A percentile compares a stretch with the other conserved stretches of the same genome.
These are phyloP conservation scores for Heteromyza rotundicornis DNA, from an alignment of 2,888 invertebrate genomes.

Conservation along the genomic window DNA sequence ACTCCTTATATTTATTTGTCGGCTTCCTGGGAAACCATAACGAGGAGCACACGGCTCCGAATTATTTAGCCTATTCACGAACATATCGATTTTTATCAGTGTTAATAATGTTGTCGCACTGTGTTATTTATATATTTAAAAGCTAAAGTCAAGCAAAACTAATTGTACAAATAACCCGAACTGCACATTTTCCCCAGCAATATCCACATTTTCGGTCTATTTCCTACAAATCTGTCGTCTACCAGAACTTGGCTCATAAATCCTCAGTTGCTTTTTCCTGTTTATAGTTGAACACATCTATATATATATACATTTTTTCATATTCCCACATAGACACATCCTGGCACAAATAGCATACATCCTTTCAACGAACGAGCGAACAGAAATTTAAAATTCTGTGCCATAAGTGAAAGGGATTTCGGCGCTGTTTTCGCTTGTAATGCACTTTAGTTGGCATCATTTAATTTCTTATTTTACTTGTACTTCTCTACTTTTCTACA, in stretches of 20 bases:
- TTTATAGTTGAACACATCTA: neutral
- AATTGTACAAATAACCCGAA: too few species aligned
- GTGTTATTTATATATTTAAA: too few species aligned
- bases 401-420: neutral
- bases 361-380: neutral
- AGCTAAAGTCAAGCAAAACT: too few species aligned
- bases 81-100: too few species aligned
- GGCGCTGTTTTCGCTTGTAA: neutral
- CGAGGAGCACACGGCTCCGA: too few species aligned
- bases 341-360: neutral
- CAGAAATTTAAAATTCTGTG: neutral
- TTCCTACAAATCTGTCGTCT: neutral
- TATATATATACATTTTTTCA: too few species aligned
- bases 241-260: neutral
- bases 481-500: neutral
- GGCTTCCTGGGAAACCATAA: too few species aligned
- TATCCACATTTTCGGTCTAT: neutral
- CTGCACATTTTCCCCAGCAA: neutral
- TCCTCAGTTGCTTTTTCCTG: neutral
- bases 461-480: constrained; percentile 2
- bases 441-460: constrained; percentile 3
- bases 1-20: too few species aligned
- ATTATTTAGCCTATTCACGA: too few species aligned
- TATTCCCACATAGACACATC: neutral
- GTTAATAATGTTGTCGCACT: too few species aligned